phyloP scores from a whole-genome alignment of 2,888 invertebrate species.

The Amphiduros pacificus region DNA sequence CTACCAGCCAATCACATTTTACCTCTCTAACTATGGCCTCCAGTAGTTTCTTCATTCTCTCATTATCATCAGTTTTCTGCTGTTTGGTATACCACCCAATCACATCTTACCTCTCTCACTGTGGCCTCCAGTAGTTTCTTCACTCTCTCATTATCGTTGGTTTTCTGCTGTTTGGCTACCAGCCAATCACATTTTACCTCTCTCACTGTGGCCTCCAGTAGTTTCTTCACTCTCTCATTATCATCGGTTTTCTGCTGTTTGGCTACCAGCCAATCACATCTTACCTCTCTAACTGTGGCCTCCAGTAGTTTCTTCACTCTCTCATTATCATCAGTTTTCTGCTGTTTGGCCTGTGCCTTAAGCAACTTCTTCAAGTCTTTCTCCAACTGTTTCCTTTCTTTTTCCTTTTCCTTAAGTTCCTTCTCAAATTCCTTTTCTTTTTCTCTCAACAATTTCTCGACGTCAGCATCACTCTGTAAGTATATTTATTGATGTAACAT shows the following conservation, averaged over 20 bases:
- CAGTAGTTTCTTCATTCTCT: too few relatives aligned
- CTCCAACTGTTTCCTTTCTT: constrained; percentile 28
- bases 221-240: too few relatives aligned
- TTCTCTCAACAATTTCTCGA: constrained; percentile 10
- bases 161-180: constrained; percentile 36
- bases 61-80: too few relatives aligned
- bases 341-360: constrained; percentile 30
- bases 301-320: constrained; percentile 11
- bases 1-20: too few relatives aligned
- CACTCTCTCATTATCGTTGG: constrained; percentile 24
- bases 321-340: constrained; percentile 13
- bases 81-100: too few relatives aligned
- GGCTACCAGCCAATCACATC: too few relatives aligned
- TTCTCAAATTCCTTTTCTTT: constrained; percentile 12
- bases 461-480: neutral
- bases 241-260: too few relatives aligned
- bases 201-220: too few relatives aligned
- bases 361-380: constrained; percentile 50
- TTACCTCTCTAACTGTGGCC: constrained; percentile 8
- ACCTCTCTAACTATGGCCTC: too few relatives aligned
- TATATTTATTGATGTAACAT: neutral
- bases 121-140: constrained; percentile 9
- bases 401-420: constrained; percentile 4
- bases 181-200: too few relatives aligned
- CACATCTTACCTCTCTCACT: constrained; percentile 11